Evolutionary conservation across 2,113 vertebrate species (phyloP).

Genomic region (Hippocampus guttulatus): DNA sequence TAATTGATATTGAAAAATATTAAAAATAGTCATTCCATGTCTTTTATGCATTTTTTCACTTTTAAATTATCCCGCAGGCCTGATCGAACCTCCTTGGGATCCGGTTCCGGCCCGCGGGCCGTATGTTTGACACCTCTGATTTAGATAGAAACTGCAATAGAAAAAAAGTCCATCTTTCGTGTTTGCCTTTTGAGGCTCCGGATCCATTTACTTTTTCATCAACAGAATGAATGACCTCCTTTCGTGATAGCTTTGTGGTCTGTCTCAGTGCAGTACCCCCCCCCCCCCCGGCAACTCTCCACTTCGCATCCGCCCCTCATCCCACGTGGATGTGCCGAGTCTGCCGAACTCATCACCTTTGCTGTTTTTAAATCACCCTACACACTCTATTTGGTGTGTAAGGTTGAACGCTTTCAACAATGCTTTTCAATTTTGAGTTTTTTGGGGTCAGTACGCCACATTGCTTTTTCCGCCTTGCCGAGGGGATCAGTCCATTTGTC

Average conservation of each 20-base stretch:
- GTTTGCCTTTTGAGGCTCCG: no score
- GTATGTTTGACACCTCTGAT: no score
- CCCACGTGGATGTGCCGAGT: neutral
- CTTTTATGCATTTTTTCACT: no score
- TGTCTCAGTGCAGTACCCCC: neutral
- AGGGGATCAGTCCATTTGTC: constrained; percentile 46
- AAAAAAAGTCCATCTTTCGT: no score
- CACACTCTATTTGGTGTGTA: neutral
- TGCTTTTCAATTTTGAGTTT: constrained; percentile 12
- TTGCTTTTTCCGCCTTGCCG: constrained; percentile 28
- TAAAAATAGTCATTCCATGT: no score
- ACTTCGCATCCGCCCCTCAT: neutral
- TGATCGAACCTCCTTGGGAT: no score
- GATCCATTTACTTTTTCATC: no score
- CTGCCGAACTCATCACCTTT: constrained; percentile 37
- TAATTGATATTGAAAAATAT: no score
- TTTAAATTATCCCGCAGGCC: no score
- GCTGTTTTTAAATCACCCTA: neutral
- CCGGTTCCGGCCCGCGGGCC: no score
- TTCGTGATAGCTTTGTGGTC: neutral
- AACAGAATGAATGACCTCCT: neutral
- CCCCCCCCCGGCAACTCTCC: neutral
- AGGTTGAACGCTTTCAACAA: neutral
- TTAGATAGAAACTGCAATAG: no score
- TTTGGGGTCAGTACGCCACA: constrained; percentile 7